Base-by-base conservation (phyloP, 2,113 vertebrate genomes). In the Acanthochromis polyacanthus region DNA sequence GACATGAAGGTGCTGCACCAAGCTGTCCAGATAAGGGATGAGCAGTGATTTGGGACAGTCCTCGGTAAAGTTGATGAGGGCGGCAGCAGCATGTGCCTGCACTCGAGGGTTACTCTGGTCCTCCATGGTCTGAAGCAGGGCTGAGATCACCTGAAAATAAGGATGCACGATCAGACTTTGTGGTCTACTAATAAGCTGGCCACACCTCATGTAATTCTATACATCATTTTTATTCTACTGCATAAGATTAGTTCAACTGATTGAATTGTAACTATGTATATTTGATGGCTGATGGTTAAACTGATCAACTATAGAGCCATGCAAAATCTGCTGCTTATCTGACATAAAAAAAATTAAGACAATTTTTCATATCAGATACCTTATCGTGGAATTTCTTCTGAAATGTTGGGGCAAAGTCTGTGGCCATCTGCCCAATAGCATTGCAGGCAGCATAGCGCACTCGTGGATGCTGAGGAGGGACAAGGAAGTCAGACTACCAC, bases 381-480 rank as follows among this genome's bases (percentile, higher is more conserved):
- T 99, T 99, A 82, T 98, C 96, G 1, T 99, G 98, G 86, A 99
- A 99, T 77, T 99, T 99, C 95, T 99, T 99, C 61, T 99, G 98
- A 92, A 99, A 99, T 17, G 96, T 96, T 23, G 98, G 98, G 12
- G 98, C 98, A 17, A 99, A 99, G 86, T 99, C 98, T 64, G 98
- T 99, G 80, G 98, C 98, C 98, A 99, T 99, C 90, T 99, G 98
- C 71, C 98, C 98, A 1, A 99, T 96, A 1, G 98, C 97, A 10
- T 99, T 99, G 85, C 98, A 99, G 75, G 98, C 98, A 0, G 98
- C 98, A 0, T 98, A 98, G 15, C 98, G 96, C 10, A 99, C 98
- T 91, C 98, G 93, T 0, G 98, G 98, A 69, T 99, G 98, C 98
- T 99, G 86, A 45, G 90, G 94, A 43, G 40, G 60, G 45, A 32